Base-by-base conservation (phyloP, 92 coral and sea anemone species). In the Epizoanthus scotinus region DNA sequence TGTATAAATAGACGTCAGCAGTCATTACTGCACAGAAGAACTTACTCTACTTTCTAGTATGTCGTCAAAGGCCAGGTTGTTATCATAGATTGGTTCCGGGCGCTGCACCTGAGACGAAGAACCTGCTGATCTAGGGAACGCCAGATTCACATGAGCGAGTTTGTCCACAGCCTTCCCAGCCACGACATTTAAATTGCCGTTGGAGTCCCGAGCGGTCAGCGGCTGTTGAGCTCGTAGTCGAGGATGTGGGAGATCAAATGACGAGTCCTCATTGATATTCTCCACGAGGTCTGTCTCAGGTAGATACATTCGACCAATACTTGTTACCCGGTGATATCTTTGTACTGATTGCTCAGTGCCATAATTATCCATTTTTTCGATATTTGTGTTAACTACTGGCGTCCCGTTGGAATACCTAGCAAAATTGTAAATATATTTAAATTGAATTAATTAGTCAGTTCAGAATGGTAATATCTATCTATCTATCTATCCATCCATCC, bases 1-100 rank as follows among this genome's bases (percentile, higher is more conserved):
- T 1, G 3, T 5, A 34, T 34, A 34, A 34, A 34, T 5, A 2
- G 4, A 2, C 40, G 40, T 47, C 52, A 12, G 14, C 12, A 47
- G 52, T 14, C 15, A 47, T 47, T 47, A 47, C 52, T 47, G 15
- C 2, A 47, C 52, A 10, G 52, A 47, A 47, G 9, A 47, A 68
- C 73, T 20, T 18, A 68, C 73, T 20, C 73, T 68, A 18, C 24
- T 42, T 13, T 40, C 73, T 18, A 68, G 55, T 20, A 68, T 53
- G 21, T 68, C 73, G 42, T 68, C 73, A 22, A 68, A 68, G 19
- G 31, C 73, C 73, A 68, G 34, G 12, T 38, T n/a, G 56, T 68
- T 42, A 40, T 68, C 73, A 44, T 38, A 68, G 26, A 40, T 27
- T 6, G 27, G 56, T 12, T 68, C 56, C 28, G 15, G 27, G 42